Evolutionary conservation across 2,113 vertebrate genomes (phyloP).

Genomic region (Psittacus erithacus): DNA sequence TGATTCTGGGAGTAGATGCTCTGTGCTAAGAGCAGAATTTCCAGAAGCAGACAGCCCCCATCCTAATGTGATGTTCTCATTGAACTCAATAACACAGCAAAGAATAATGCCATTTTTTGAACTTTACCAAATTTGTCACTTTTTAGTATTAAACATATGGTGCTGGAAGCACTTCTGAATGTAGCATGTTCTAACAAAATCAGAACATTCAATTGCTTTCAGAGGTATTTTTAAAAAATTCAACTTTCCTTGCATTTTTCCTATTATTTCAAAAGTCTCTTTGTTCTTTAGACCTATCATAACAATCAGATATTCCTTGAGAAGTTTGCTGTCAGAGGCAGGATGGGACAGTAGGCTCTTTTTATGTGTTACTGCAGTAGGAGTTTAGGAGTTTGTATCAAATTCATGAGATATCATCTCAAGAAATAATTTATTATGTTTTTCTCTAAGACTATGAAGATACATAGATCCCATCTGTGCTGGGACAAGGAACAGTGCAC

Average conservation of each 20-base stretch:
- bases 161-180: background rate
- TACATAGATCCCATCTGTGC: background rate
- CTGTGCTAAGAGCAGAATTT: background rate
- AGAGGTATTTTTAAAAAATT: background rate
- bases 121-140: background rate
- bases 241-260: background rate
- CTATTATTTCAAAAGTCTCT: background rate
- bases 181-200: background rate
- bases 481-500: background rate
- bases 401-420: background rate
- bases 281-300: background rate
- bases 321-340: background rate
- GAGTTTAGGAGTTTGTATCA: background rate
- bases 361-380: background rate
- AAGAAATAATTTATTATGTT: background rate
- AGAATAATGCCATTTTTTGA: background rate
- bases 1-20: rapidly evolving
- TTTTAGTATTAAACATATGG: background rate
- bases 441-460: background rate
- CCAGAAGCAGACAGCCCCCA: background rate
- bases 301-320: background rate
- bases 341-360: background rate
- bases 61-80: rapidly evolving
- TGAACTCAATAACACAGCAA: background rate
- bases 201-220: background rate